Evolutionary conservation across 2,113 vertebrate species (phyloP), one percentile per base, ranked within the genome.

Genomic region (Emydocephalus ijimae): DNA sequence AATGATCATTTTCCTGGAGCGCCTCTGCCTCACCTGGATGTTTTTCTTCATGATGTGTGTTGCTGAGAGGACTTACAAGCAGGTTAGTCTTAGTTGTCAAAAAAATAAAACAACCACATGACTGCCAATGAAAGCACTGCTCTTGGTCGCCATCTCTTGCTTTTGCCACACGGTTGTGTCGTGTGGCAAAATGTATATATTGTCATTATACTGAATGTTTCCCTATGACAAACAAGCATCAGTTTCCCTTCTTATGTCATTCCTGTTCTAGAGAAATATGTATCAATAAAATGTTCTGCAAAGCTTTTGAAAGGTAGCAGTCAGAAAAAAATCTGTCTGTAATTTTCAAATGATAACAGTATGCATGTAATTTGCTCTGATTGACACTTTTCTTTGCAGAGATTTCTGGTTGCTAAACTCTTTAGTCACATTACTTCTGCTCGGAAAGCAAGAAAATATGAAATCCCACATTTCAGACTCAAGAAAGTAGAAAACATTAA

Each of bases 1-100:
- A 95, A 69, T 97, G 5, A 98, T 99, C 97, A 99, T 98, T 57
- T 98, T 98, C 7, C 95, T 99, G 91, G 98, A 99, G 85, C 98
- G 99, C 88, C 95, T 98, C 48, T 99, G 98, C 97, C 98, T 99
- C 91, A 98, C 98, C 0, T 99, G 98, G 95, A 98, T 99, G 95
- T 99, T 99, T 95, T 99, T 99, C 97, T 99, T 99, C 97, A 99
- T 99, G 98, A 99, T 99, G 98, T 99, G 99, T 94, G 99, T 99
- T 93, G 99, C 99, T 5, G 99, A 99, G 97, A 98, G 99, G 93
- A 99, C 99, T 0, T 99, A 99, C 94, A 99, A 99, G 86, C 99
- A 99, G 98, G 99, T 99, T 4, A 57, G 97, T 96, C 39, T 5
- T 9, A 52, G 50, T 23, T 89, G 34, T 50, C 29, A 64, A n/a